Percentiles rank a stretch among this genome's conserved stretches.
Evolutionary conservation across 2,888 invertebrate species (phyloP).

Genomic region (Drosophila parthenogenetica): DNA sequence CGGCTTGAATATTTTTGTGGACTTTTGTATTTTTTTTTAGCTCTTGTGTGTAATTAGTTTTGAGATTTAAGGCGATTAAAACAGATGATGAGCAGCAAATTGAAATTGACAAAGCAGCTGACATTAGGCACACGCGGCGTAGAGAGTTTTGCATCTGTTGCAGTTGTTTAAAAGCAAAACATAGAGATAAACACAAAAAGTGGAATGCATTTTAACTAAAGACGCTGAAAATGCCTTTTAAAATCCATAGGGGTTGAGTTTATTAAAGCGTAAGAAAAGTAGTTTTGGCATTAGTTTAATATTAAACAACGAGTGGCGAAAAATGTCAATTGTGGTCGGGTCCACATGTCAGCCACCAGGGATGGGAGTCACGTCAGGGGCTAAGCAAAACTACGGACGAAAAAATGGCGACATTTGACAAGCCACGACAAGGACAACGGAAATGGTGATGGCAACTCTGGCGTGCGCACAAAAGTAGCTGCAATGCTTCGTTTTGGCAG

Average conservation of each 20-base stretch:
- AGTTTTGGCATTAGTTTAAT: slow-evolving; percentile 63
- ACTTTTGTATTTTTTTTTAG: slow-evolving; percentile 64
- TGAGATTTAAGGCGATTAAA: slow-evolving; percentile 74
- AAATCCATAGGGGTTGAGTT: neutral
- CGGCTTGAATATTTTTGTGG: slow-evolving; percentile 51
- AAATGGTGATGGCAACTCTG: slow-evolving; percentile 45
- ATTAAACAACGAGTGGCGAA: slow-evolving; percentile 66
- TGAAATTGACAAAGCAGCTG: slow-evolving; percentile 52
- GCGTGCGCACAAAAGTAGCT: slow-evolving; percentile 57
- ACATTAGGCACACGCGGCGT: slow-evolving; percentile 20
- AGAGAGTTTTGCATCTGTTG: slow-evolving; percentile 14
- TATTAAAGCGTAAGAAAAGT: neutral
- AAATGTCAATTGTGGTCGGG: slow-evolving; percentile 58
- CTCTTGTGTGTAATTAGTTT: slow-evolving; percentile 74
- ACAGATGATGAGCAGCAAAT: slow-evolving; percentile 55
- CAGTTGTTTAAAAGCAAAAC: slow-evolving; percentile 13
- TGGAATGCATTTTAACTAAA: too few relatives aligned
- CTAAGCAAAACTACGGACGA: slow-evolving; percentile 38
- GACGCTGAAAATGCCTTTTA: too few relatives aligned
- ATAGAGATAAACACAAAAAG: neutral
- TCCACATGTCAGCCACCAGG: neutral
- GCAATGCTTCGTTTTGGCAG: slow-evolving; percentile 55
- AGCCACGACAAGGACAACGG: slow-evolving; percentile 36
- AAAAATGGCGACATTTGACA: slow-evolving; percentile 30
- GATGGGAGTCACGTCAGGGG: slow-evolving; percentile 29